A percentile compares a stretch with the other conserved stretches of the same genome.
These are phyloP conservation scores for Drosophila eugracilis DNA, from an alignment of 1,140 invertebrate genomes.

Conservation along the genomic window DNA sequence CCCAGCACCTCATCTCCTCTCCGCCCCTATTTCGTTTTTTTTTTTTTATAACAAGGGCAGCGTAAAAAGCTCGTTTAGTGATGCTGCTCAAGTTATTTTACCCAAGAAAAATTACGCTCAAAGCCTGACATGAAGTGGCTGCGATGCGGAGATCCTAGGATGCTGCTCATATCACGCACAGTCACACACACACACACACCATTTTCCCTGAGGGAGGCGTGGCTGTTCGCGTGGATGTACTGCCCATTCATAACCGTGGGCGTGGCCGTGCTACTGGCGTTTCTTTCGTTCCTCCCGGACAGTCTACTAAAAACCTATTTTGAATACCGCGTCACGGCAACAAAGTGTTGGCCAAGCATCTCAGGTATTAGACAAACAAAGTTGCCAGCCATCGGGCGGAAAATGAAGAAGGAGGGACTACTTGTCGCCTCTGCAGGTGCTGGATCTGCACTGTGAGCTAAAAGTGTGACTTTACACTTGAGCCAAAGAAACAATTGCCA, in stretches of 20 bases:
- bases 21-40: neutral
- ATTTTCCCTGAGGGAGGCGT: constrained; percentile 5
- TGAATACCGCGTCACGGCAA: constrained; percentile 52
- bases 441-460: neutral
- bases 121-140: constrained; percentile 76
- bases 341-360: constrained; percentile 57
- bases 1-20: neutral
- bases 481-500: too few relatives aligned
- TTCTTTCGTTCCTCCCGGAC: constrained; percentile 32
- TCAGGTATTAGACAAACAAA: constrained; percentile 68
- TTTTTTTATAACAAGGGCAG: constrained; percentile 32
- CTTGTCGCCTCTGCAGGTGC: constrained; percentile 36
- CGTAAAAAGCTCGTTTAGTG: constrained; percentile 75
- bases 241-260: constrained; percentile 49
- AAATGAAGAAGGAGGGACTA: constrained; percentile 2
- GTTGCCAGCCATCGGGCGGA: constrained; percentile 55
- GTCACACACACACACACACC: constrained; percentile 24
- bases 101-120: constrained; percentile 65
- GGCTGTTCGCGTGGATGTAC: constrained; percentile 6
- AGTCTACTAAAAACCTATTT: constrained; percentile 77
- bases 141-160: constrained; percentile 18
- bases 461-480: neutral
- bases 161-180: constrained; percentile 68
- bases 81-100: constrained; percentile 44
- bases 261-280: constrained; percentile 23